These are phyloP conservation scores for Aix galericulata DNA, from an alignment of 2,113 vertebrate genomes.

Conservation along the genomic window DNA sequence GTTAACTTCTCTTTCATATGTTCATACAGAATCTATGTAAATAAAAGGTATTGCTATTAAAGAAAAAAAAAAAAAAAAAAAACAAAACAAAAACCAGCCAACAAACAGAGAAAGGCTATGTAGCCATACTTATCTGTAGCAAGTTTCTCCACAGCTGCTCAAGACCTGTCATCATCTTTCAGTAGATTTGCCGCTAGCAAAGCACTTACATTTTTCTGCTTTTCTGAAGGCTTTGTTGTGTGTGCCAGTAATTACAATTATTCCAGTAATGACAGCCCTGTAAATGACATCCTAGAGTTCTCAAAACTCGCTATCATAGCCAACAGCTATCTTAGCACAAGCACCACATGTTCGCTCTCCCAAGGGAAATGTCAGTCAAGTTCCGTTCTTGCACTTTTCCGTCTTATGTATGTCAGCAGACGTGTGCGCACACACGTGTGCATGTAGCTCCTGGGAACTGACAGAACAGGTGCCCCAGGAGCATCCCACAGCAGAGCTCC, in stretches of 20 bases:
- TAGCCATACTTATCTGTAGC: not conserved
- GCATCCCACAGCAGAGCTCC: not conserved
- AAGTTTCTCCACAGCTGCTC: not conserved
- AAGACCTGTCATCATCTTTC: not conserved
- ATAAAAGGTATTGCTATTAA: not conserved
- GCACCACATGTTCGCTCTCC: not conserved
- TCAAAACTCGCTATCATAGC: not conserved
- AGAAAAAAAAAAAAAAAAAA: not conserved
- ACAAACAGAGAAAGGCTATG: rapidly evolving
- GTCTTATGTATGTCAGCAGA: no score
- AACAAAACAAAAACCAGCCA: not conserved
- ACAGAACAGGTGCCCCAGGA: not conserved
- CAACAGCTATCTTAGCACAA: not conserved
- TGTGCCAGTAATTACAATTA: conserved; percentile 12
- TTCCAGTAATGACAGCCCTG: not conserved
- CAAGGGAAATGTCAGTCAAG: not conserved
- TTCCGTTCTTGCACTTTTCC: not conserved
- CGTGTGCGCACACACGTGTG: rapidly evolving
- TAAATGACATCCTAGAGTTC: not conserved
- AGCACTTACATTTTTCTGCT: not conserved
- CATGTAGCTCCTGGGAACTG: not conserved
- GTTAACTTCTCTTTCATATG: not conserved
- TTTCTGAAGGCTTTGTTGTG: not conserved
- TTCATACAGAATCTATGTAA: not conserved
- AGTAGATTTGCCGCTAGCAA: not conserved